Conservation (phyloP, 2,113 vertebrate genomes). For the Myrmecobius fasciatus region DNA sequence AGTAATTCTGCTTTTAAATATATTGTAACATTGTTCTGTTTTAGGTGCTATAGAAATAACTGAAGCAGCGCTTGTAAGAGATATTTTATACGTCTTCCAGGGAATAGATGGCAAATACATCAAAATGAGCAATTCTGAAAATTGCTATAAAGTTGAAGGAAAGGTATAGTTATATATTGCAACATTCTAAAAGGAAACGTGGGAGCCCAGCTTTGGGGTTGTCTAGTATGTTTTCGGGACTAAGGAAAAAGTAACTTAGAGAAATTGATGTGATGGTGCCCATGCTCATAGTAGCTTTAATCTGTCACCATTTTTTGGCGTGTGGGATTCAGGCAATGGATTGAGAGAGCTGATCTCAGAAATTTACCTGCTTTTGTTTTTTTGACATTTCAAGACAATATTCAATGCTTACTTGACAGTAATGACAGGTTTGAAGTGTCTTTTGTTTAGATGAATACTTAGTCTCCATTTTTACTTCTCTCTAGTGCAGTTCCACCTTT, state of each 20-base stretch:
- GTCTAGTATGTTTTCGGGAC: fast-evolving
- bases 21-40: conserved; percentile 2
- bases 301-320: not conserved
- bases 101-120: conserved; percentile 97
- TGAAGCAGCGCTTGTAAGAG: conserved; percentile 93
- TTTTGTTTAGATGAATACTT: not conserved
- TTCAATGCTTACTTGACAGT: not conserved
- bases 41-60: conserved; percentile 89
- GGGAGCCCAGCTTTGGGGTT: fast-evolving
- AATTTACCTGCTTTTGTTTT: not conserved
- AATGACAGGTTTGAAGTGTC: not conserved
- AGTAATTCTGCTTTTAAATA: not conserved
- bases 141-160: conserved; percentile 95
- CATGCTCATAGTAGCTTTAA: not conserved
- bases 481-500: not conserved
- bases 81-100: conserved; percentile 98
- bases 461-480: not conserved
- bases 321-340: not conserved
- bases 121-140: conserved; percentile 93
- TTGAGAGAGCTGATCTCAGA: not conserved
- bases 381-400: not conserved
- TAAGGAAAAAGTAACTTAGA: no score
- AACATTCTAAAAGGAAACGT: not conserved
- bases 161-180: conserved; percentile 86
- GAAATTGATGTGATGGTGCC: not conserved